Percentiles rank a stretch among this genome's conserved stretches.
These are phyloP conservation scores for Puffinus mauretanicus DNA, from an alignment of 2,113 vertebrate species.

Conservation along the genomic window DNA sequence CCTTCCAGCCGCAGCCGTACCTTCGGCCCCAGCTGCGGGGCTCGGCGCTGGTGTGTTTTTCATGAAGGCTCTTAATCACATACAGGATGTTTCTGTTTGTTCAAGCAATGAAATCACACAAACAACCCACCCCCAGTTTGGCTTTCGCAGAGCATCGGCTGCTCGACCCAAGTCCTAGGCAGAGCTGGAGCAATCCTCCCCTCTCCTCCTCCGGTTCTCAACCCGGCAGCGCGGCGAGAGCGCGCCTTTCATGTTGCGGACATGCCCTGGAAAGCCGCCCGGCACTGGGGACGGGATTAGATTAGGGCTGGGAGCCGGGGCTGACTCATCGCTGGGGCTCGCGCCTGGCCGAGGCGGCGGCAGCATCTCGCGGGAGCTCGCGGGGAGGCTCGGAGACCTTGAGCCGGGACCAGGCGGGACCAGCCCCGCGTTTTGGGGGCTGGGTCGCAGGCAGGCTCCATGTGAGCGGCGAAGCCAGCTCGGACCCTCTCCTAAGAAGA, in stretches of 20 bases:
- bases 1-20: neutral
- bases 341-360: neutral
- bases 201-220: neutral
- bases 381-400: neutral
- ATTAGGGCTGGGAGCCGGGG: neutral
- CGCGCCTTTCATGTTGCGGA: neutral
- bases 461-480: neutral
- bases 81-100: conserved; percentile 73
- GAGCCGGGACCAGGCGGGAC: neutral
- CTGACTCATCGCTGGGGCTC: conserved; percentile 16
- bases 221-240: neutral
- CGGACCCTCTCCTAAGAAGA: neutral
- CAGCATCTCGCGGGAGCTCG: neutral
- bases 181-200: conserved; percentile 3
- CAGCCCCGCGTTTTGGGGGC: neutral
- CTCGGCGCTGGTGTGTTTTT: conserved; percentile 46
- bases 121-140: conserved; percentile 61
- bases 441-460: neutral
- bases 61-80: conserved; percentile 55
- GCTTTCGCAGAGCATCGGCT: conserved; percentile 57
- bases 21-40: conserved; percentile 22
- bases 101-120: conserved; percentile 69
- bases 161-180: conserved; percentile 14
- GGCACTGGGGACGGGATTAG: neutral
- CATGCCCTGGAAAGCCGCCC: conserved; percentile 15